Conservation (phyloP, 2,797 vertebrate species). For the Chlorospingus flavigularis region DNA sequence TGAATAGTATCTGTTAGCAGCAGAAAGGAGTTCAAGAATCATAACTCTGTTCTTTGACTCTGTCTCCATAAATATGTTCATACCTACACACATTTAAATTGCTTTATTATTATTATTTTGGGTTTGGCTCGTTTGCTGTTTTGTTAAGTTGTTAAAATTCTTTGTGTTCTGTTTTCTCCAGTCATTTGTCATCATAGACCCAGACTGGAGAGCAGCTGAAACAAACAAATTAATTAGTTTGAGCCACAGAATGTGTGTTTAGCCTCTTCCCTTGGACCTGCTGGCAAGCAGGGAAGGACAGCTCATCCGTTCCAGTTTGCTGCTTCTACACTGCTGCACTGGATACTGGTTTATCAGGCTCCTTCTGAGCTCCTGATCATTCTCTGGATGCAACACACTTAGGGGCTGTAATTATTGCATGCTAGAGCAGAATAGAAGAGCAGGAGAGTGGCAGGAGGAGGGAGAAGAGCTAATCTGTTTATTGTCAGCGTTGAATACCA, state of each 20-base stretch:
- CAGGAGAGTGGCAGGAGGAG: not conserved
- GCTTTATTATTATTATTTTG: not conserved
- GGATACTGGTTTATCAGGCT: constrained; percentile 3
- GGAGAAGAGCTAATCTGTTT: not conserved
- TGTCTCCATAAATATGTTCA: not conserved
- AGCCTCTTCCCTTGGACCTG: not conserved
- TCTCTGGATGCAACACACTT: not conserved
- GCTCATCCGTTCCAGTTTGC: constrained; percentile 37
- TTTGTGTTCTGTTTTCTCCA: constrained; percentile 4
- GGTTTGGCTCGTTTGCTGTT: not conserved
- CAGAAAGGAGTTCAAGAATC: not conserved
- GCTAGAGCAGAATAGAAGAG: not conserved
- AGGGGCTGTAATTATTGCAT: not conserved
- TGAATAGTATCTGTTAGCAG: not conserved
- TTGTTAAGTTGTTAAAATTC: constrained; percentile 23
- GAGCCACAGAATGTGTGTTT: constrained; percentile 8
- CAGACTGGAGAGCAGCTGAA: not conserved
- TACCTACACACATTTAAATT: not conserved
- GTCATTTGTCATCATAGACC: constrained; percentile 7
- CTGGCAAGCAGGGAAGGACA: constrained; percentile 20
- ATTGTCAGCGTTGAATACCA: not conserved
- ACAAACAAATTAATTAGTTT: constrained; percentile 44
- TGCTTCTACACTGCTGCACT: not conserved
- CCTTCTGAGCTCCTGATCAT: not conserved
- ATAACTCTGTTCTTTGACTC: not conserved